Conservation (phyloP, 2,888 invertebrate genomes). For the Nymphalis polychloros region DNA sequence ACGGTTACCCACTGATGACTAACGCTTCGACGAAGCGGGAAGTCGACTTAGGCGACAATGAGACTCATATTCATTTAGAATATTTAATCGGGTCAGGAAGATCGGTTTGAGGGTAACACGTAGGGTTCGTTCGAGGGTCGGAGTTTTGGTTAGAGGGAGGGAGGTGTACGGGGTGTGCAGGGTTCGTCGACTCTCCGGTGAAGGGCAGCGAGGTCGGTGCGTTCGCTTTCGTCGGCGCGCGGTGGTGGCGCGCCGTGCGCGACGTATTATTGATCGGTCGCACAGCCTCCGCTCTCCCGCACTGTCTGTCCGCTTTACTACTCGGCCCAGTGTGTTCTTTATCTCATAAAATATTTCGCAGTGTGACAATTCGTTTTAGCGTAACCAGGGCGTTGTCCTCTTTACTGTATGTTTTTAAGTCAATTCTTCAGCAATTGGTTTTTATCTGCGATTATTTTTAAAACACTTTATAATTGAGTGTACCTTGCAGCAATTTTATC, state of each 20-base stretch:
- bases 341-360: constrained; percentile 38
- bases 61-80: constrained; percentile 35
- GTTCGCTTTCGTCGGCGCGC: constrained; percentile 74
- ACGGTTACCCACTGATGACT: constrained; percentile 28
- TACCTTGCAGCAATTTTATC: too few species aligned
- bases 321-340: constrained; percentile 31
- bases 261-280: constrained; percentile 66
- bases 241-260: constrained; percentile 51
- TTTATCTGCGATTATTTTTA: background rate
- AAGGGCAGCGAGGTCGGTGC: constrained; percentile 78
- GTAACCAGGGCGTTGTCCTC: constrained; percentile 26
- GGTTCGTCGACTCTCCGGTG: constrained; percentile 77
- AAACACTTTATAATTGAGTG: too few species aligned
- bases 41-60: constrained; percentile 29
- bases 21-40: constrained; percentile 33
- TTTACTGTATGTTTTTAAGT: constrained; percentile 9
- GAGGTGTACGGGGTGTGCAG: constrained; percentile 49
- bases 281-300: constrained; percentile 64
- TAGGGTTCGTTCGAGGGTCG: constrained; percentile 53
- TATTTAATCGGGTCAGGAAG: constrained; percentile 69
- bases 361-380: constrained; percentile 32
- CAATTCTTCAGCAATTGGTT: background rate
- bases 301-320: constrained; percentile 32
- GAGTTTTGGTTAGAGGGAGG: constrained; percentile 44
- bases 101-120: constrained; percentile 56